These are phyloP conservation scores for Melangyna quadrimaculata DNA, from an alignment of 2,888 invertebrate genomes.

Conservation along the genomic window DNA sequence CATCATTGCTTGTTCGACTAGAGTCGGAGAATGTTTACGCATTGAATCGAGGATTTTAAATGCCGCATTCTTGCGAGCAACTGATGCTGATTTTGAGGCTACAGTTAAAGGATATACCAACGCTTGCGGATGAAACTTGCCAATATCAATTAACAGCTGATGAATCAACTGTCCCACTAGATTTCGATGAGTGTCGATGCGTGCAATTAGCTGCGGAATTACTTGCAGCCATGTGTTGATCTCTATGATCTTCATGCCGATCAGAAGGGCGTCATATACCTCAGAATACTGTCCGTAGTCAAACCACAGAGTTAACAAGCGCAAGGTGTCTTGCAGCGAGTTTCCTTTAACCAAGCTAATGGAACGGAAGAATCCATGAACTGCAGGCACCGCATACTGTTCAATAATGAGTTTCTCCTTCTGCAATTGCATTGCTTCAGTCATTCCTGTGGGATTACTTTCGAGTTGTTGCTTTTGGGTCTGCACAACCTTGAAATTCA, in stretches of 20 bases:
- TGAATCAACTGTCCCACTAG: conserved; percentile 95
- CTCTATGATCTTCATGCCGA: conserved; percentile 95
- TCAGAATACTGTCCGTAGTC: conserved; percentile 97
- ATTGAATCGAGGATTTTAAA: conserved; percentile 97
- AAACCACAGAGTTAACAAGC: conserved; percentile 98
- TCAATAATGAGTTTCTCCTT: conserved; percentile 80
- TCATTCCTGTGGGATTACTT: conserved; percentile 74
- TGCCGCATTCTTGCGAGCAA: conserved; percentile 92
- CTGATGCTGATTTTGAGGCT: conserved; percentile 95
- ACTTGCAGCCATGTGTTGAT: conserved; percentile 99
- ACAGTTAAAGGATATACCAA: conserved; percentile 98
- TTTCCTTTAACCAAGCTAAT: conserved; percentile 95
- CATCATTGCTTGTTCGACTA: conserved; percentile 98
- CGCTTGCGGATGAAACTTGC: conserved; percentile 98
- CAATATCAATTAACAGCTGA: conserved; percentile 96
- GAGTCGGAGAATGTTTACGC: conserved; percentile 94
- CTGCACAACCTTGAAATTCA: conserved; percentile 95
- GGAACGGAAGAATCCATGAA: conserved; percentile 97
- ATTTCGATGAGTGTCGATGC: conserved; percentile 96
- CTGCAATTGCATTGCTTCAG: conserved; percentile 76
- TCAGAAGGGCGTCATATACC: conserved; percentile 95
- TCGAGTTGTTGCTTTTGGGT: conserved; percentile 79
- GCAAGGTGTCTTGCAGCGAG: conserved; percentile 96
- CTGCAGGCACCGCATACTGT: conserved; percentile 94
- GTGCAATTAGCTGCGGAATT: conserved; percentile 98